A percentile compares a stretch with the other conserved stretches of the same genome.
Evolutionary conservation across 2,888 invertebrate species (phyloP).

Genomic region (Seira ritae): DNA sequence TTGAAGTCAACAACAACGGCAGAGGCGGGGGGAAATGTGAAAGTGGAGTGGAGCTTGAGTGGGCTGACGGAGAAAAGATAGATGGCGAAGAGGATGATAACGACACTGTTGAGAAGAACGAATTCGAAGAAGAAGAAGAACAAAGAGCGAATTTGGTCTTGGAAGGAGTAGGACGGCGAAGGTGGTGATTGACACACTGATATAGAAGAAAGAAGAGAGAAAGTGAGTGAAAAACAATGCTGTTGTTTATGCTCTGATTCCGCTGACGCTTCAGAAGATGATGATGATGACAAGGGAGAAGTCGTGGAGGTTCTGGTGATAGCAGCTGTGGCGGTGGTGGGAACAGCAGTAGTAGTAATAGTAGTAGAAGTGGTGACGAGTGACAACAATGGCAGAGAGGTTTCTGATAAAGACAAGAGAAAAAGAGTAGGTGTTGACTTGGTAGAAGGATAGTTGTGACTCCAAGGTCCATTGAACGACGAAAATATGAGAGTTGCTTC

Average conservation of each 20-base stretch:
- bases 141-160: constrained; percentile 12
- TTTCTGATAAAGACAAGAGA: constrained; percentile 22
- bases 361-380: constrained; percentile 7
- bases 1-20: constrained; percentile 9
- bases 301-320: constrained; percentile 19
- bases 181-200: constrained; percentile 8
- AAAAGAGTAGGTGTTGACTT: constrained; percentile 47
- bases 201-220: constrained; percentile 14
- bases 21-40: neutral
- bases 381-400: constrained; percentile 17
- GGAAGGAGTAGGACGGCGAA: constrained; percentile 26
- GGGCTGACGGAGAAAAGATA: neutral
- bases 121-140: neutral
- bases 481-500: constrained; percentile 11
- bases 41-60: neutral
- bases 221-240: neutral
- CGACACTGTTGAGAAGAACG: neutral
- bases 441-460: constrained; percentile 28
- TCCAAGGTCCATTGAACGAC: constrained; percentile 54
- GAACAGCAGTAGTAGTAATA: neutral
- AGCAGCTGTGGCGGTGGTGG: neutral
- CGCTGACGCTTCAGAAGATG: constrained; percentile 7
- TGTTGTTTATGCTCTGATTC: constrained; percentile 13
- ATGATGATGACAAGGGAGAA: constrained; percentile 29
- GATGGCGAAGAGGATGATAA: neutral